Evolutionary conservation across 2,797 vertebrate genomes (phyloP), one percentile per base, ranked within the genome.

Genomic region (Sarcoramphus papa): DNA sequence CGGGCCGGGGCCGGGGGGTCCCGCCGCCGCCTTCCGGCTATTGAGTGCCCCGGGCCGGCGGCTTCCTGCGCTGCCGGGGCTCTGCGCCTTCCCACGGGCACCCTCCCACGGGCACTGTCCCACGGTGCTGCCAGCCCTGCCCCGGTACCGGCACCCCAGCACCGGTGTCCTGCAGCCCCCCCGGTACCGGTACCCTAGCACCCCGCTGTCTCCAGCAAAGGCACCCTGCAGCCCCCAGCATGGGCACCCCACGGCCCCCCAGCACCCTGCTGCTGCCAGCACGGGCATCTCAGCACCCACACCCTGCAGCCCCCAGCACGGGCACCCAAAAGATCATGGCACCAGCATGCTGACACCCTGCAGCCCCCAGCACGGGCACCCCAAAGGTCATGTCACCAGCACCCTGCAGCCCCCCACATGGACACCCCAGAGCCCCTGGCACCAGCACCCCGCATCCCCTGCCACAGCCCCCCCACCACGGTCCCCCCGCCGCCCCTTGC

Each of bases 1-100:
- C 68, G 91, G 63, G 40, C 7, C 48, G 80, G 74, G 80, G 7
- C 57, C 14, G 69, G 50, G 59, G 84, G 84, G 84, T 53, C 74
- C 47, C 92, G 63, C 74, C 69, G 74, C 18, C 63, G 92, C 41
- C 45, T 91, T 94, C 92, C 92, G 92, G 74, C 68, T 41, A 94
- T 88, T 91, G 89, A 82, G 7, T 9, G 60, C 15, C 68, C 68
- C 54, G 40, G 48, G 51, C 40, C 70, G 40, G 40, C 77, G 47
- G 70, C 15, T 89, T 82, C 78, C 87, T 40, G 78, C 30, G 69
- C 31, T 7, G 30, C 35, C 40, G 70, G 33, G 54, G 23, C 72
- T 37, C 72, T 3, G 72, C 51, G 48, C 43, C 85, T 69, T 79
- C 85, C 67, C 85, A 48, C 57, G 85, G 76, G 41, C 43, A 5